Base-by-base conservation (phyloP, 1,140 invertebrate genomes). In the Cylas formicarius region DNA sequence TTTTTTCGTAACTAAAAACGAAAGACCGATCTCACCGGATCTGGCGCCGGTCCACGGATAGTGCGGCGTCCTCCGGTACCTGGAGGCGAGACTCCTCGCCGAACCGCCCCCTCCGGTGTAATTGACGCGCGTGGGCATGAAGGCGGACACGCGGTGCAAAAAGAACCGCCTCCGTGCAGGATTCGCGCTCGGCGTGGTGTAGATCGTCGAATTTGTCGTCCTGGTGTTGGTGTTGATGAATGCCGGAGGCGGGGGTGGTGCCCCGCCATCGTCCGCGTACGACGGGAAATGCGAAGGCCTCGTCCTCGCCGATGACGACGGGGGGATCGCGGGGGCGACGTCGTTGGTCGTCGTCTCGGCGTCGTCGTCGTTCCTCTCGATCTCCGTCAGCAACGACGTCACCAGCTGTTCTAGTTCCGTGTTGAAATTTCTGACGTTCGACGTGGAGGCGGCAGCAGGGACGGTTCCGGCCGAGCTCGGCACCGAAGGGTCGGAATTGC, bases 51-150 rank as follows among this genome's bases (percentile, higher is more conserved):
- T 37, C 29, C 10, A 34, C 3, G 34, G 24, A 26, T 43, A 47
- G 32, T 51, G 34, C 3, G 39, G 36, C 17, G 23, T 41, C 11
- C 43, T 47, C 26, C 49, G 49, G 22, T 22, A 44, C 17, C 48
- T 27, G 6, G 41, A n/a, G 7, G n/a, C 13, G 7, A 6, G 2
- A n/a, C n/a, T n/a, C n/a, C n/a, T n/a, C n/a, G n/a, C n/a, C n/a
- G n/a, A n/a, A n/a, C n/a, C n/a, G n/a, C n/a, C 10, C 4, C 29
- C 40, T 20, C 50, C 39, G 7, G 43, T 50, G 33, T 54, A 53
- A 36, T 58, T 48, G 10, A 61, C 50, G 20, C 60, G 49, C 6
- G 60, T 60, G 6, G 62, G 60, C 46, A 53, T 49, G 41, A 64
- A 64, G 4, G 60, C 60, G 0, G 60, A 62, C 8, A 59, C 46